Evolutionary conservation across 2,113 vertebrate species (phyloP).

Genomic region (Brienomyrus longianalis): DNA sequence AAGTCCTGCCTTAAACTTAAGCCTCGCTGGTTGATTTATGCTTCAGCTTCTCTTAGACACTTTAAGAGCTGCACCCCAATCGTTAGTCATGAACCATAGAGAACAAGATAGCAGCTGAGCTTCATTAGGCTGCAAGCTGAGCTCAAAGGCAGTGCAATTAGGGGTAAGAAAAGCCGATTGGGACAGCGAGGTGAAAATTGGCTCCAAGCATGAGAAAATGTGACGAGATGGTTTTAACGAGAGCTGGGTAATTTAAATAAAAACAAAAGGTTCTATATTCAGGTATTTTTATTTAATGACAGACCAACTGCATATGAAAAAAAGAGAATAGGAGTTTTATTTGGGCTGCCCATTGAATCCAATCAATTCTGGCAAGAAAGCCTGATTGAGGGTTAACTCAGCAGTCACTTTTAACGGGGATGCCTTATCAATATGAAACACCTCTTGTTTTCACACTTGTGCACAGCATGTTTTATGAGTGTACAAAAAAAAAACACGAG

Average conservation of each 20-base stretch:
- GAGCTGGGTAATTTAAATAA: neutral
- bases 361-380: neutral
- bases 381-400: neutral
- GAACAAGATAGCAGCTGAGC: neutral
- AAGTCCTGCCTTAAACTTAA: neutral
- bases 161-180: neutral
- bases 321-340: neutral
- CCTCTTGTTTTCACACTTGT: neutral
- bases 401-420: neutral
- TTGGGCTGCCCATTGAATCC: neutral
- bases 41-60: neutral
- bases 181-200: neutral
- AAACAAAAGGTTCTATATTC: neutral
- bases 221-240: neutral
- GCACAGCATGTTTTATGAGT: neutral
- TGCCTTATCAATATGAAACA: neutral
- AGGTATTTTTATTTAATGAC: neutral
- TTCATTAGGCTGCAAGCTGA: neutral
- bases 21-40: neutral
- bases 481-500: neutral
- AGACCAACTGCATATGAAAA: neutral
- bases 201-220: neutral
- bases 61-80: neutral
- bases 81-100: neutral
- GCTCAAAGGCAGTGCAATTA: slow-evolving; percentile 6